These are phyloP conservation scores for Ramazzottius varieornatus DNA, from an alignment of 2,888 invertebrate species.

Conservation along the genomic window DNA sequence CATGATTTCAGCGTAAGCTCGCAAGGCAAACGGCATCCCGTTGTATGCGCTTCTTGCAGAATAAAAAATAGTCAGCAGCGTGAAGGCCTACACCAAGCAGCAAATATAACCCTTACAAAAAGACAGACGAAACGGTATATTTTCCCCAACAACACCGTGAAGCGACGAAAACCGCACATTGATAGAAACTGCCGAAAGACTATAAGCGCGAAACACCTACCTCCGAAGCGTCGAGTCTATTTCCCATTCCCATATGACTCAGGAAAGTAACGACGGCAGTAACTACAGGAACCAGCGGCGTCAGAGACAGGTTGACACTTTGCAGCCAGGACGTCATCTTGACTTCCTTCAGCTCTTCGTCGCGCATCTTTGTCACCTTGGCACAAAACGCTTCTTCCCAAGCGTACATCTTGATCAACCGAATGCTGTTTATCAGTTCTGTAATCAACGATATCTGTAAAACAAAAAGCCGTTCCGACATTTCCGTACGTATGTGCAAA, in stretches of 20 bases:
- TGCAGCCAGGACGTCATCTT: constrained; percentile 23
- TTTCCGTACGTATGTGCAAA: too few species aligned
- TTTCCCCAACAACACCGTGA: too few species aligned
- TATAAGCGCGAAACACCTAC: background rate
- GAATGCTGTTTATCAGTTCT: constrained; percentile 17
- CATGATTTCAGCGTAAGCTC: background rate
- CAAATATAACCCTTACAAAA: background rate
- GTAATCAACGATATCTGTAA: constrained; percentile 17
- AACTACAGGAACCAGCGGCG: constrained; percentile 23
- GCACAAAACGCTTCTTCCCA: constrained; percentile 20
- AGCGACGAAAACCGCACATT: too few species aligned
- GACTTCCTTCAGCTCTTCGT: constrained; percentile 19
- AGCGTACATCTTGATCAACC: constrained; percentile 21
- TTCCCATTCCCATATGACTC: constrained; percentile 12
- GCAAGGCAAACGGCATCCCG: constrained; percentile 2
- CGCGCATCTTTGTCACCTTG: constrained; percentile 18
- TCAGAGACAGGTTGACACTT: constrained; percentile 21
- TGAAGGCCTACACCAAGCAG: background rate
- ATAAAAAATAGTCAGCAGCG: background rate
- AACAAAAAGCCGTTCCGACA: too few species aligned
- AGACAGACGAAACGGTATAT: too few species aligned
- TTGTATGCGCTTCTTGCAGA: background rate
- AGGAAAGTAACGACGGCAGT: constrained; percentile 23
- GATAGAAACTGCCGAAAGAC: too few species aligned
- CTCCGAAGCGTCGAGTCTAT: background rate